Base-by-base conservation (phyloP, 2,797 vertebrate species). In the Euphonia xanthogaster region DNA sequence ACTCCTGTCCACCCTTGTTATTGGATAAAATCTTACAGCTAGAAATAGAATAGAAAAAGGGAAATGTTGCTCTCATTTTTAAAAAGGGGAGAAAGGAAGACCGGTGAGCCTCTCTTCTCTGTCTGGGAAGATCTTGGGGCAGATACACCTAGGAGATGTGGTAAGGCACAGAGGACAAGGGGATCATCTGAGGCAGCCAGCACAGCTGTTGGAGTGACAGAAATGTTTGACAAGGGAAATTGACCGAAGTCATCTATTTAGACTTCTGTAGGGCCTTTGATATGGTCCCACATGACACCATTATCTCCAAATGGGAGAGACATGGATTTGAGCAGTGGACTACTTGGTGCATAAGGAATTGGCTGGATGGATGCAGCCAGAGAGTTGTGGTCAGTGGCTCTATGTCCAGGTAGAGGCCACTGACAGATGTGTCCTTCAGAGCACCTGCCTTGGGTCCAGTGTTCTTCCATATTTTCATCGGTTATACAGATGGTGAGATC, bases 21-120 rank as follows among this genome's bases (percentile, higher is more conserved):
- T 8, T 57, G 18, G 16, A 50, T 61, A 63, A 84, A 67, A 48
- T 62, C 47, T 75, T 10, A 21, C 1, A 21, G 12, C 5, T 51
- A 42, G n/a, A 83, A 88, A 50, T 25, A 62, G 16, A 37, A 54
- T 6, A 42, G 31, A 28, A 67, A 37, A 75, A 55, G 9, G 16
- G 27, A 81, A 62, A 42, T 3, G 42, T 33, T 9, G 6, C 4
- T 27, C 23, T 6, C 5, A 12, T 55, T 88, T 75, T 68, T n/a
- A 55, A 25, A 55, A 68, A 37, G 2, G 2, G 9, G 6, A 21
- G 20, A 37, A 62, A 37, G 23, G 14, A 61, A 9, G 19, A n/a
- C 12, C 0, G 0, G 12, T 31, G 31, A 55, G 19, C 19, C 6
- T 55, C 8, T 6, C 3, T 3, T n/a, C 16, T 55, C 14, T 55